A percentile compares a stretch with the other conserved stretches of the same genome.
Evolutionary conservation across 2,797 vertebrate species (phyloP).

Genomic region (Chaetophractus vellerosus): DNA sequence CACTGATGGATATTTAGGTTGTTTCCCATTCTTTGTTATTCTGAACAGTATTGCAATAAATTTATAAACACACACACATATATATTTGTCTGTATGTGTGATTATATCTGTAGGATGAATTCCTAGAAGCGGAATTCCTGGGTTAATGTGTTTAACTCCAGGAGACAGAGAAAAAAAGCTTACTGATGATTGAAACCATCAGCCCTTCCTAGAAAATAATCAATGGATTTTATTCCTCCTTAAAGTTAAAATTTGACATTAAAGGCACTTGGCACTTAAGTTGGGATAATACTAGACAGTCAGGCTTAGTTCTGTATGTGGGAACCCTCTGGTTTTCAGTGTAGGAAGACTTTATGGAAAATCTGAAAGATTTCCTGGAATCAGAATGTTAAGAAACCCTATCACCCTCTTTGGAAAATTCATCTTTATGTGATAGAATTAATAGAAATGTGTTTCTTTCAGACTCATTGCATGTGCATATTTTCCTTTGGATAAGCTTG

Average conservation of each 20-base stretch:
- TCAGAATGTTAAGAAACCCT: constrained; percentile 26
- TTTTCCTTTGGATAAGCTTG: background rate
- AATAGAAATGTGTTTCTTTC: constrained; percentile 39
- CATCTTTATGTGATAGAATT: constrained; percentile 37
- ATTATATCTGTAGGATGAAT: constrained; percentile 15
- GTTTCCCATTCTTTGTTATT: constrained; percentile 24
- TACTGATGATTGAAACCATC: constrained; percentile 13
- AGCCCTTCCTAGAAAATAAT: background rate
- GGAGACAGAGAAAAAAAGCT: background rate
- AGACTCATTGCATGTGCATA: background rate
- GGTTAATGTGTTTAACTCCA: background rate
- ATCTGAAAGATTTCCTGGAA: constrained; percentile 40
- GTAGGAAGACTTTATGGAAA: constrained; percentile 29
- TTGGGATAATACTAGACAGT: background rate
- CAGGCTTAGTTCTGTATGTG: background rate
- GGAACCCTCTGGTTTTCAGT: constrained; percentile 40
- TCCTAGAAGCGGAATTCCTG: background rate
- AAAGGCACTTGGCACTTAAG: background rate
- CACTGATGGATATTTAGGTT: background rate
- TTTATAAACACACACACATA: background rate
- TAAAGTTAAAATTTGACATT: constrained; percentile 45
- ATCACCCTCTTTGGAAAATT: constrained; percentile 66
- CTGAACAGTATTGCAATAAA: background rate
- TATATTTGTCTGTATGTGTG: background rate
- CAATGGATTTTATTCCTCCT: constrained; percentile 37